Conservation (phyloP, 2,113 vertebrate species). For the human (Homo sapiens) region GRCh38 chr2:69187001-69187500, state of each 20-base stretch:
- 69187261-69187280: conserved; percentile 44
- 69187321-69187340: conserved; percentile 37
- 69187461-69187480: too few relatives aligned
- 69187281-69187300: conserved; percentile 48
- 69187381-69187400: conserved; percentile 45
- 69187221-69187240: conserved; percentile 40
- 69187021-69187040: not conserved
- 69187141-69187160: not conserved
- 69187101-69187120: not conserved
- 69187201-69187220: conserved; percentile 41
- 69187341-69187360: conserved; percentile 67
- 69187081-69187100: not conserved
- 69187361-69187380: conserved; percentile 58
- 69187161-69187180: not conserved
- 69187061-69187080: not conserved
- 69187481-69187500: not conserved
- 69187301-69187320: conserved; percentile 59
- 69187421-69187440: not conserved
- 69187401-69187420: conserved; percentile 23
- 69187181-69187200: not conserved
- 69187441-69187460: not conserved
- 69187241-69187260: conserved; percentile 47
- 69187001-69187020: not conserved
- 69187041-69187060: not conserved
- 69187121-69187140: not conserved